Conservation (phyloP, 1,140 invertebrate species). For the Akabosia matsudoensis region DNA sequence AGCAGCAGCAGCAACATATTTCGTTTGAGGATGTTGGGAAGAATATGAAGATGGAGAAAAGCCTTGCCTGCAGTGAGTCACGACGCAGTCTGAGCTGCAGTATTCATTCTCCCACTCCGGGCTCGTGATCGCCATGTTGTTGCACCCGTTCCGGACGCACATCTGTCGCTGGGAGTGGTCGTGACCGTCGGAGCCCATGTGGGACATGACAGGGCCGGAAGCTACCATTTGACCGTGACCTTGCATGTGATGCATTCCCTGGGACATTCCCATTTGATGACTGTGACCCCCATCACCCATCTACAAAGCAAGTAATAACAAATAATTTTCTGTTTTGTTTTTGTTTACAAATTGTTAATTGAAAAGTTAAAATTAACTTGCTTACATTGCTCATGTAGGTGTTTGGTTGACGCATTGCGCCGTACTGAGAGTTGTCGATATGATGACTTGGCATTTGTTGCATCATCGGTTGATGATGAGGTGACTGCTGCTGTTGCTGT, state of each 20-base stretch:
- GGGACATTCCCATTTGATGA: slow-evolving; percentile 37
- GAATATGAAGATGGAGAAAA: slow-evolving; percentile 18
- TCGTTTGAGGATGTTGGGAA: slow-evolving; percentile 20
- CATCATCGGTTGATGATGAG: slow-evolving; percentile 54
- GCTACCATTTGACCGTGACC: slow-evolving; percentile 35
- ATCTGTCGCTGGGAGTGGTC: slow-evolving; percentile 37
- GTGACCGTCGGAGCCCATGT: slow-evolving; percentile 36
- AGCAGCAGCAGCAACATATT: slow-evolving; percentile 17
- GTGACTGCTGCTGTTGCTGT: slow-evolving; percentile 44
- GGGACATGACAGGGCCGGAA: slow-evolving; percentile 37
- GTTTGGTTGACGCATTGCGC: slow-evolving; percentile 32
- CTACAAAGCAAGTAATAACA: slow-evolving; percentile 10
- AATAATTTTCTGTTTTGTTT: neutral
- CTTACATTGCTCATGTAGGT: slow-evolving; percentile 38
- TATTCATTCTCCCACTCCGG: slow-evolving; percentile 96
- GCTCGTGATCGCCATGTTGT: slow-evolving; percentile 83
- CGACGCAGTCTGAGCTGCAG: slow-evolving; percentile 95
- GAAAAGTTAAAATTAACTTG: too few species aligned
- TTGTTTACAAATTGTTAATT: too few species aligned
- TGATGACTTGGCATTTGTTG: slow-evolving; percentile 49
- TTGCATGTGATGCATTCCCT: slow-evolving; percentile 30
- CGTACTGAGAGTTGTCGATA: slow-evolving; percentile 38
- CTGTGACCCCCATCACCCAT: slow-evolving; percentile 40
- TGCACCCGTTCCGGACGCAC: slow-evolving; percentile 85
- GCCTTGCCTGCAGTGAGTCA: slow-evolving; percentile 82